Base-by-base conservation (phyloP, 2,797 vertebrate genomes). In the Gymnothorax javanicus region DNA sequence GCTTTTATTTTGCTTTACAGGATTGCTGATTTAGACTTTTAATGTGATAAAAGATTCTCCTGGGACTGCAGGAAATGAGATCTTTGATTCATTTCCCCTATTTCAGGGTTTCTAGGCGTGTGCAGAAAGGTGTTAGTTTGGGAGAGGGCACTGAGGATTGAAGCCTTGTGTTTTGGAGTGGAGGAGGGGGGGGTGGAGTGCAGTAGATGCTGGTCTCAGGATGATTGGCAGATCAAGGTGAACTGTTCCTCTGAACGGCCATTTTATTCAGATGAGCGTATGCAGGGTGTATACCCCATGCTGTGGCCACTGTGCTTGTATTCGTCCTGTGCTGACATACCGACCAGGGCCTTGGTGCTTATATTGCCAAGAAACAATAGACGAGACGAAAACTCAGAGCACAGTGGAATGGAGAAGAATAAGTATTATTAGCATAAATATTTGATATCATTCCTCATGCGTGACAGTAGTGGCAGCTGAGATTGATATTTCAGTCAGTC, bases 211-310 rank as follows among this genome's bases (percentile, higher is more conserved):
- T 52, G 54, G 43, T 54, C 75, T 54, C 2, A 54, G 75, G 75
- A 79, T 88, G 86, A 88, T 84, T 88, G 86, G 52, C 86, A 84
- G 50, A 54, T 62, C 67, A 86, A 87, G 60, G 59, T 88, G 85
- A 89, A 82, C 73, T 56, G 73, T 33, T 77, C 33, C 43, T 17
- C 73, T 50, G 17, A 85, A 71, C 57, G 56, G 81, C 54, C 57
- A 73, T 56, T 71, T 75, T 75, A 82, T 43, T 62, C 82, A 89
- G 69, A 83, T 67, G 52, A 77, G 17, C 0, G 15, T 52, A 43
- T 43, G 33, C 33, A 43, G 33, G 59, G 60, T 64, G n/a, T 58
- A 27, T 58, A 56, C 84, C 69, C n/a, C 58, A 43, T 85, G 86
- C 86, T 85, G 83, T 64, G 60, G 79, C 25, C 84, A 88, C 43